Evolutionary conservation across 2,888 invertebrate genomes (phyloP).

Genomic region (Omphaloscelis lunosa): DNA sequence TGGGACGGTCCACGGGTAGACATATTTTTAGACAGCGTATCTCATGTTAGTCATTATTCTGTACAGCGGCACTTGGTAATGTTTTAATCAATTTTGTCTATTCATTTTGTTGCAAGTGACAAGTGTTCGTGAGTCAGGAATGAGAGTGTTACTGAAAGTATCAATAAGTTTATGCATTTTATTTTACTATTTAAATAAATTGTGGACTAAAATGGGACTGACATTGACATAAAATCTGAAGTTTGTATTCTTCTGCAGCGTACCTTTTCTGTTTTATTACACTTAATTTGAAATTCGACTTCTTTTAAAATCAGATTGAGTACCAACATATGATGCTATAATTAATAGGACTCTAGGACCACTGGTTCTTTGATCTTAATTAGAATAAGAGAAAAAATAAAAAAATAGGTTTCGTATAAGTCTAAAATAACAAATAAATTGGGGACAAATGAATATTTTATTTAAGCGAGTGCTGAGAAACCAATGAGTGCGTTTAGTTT

Average conservation of each 20-base stretch:
- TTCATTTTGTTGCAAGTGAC: slow-evolving; percentile 49
- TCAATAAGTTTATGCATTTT: slow-evolving; percentile 5
- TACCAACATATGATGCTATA: neutral
- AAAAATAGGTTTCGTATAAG: neutral
- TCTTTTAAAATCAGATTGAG: neutral
- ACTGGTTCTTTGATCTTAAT: neutral
- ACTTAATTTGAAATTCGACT: neutral
- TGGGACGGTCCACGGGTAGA: slow-evolving; percentile 80
- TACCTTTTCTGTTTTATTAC: no score
- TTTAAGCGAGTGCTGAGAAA: neutral
- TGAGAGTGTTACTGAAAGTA: slow-evolving; percentile 15
- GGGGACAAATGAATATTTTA: no score
- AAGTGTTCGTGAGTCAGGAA: slow-evolving; percentile 42
- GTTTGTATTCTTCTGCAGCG: neutral
- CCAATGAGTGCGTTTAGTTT: neutral
- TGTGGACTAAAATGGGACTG: neutral
- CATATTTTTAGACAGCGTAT: slow-evolving; percentile 83
- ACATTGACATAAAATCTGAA: neutral
- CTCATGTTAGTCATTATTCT: slow-evolving; percentile 81
- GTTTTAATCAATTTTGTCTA: slow-evolving; percentile 65
- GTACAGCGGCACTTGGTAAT: slow-evolving; percentile 63
- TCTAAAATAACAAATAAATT: neutral
- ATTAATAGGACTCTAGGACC: no score
- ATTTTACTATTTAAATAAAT: neutral
- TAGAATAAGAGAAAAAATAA: neutral